phyloP scores from a whole-genome alignment of 2,888 invertebrate species.

The Gortyna flavago region DNA sequence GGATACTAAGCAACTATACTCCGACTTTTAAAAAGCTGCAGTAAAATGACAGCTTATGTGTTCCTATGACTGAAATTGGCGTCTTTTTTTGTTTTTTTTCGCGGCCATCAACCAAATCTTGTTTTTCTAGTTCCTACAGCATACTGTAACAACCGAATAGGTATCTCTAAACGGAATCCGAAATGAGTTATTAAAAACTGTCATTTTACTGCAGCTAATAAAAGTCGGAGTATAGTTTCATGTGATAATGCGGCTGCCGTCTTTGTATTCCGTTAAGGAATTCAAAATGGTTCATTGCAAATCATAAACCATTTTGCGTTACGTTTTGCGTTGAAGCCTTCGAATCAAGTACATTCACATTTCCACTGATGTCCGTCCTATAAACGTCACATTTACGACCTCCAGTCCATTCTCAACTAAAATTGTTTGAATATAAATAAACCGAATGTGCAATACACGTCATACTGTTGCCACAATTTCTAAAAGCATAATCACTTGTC shows the following conservation, averaged over 20 bases:
- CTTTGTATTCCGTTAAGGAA: neutral
- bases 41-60: too few species aligned
- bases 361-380: constrained; percentile 15
- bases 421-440: constrained; percentile 66
- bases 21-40: too few species aligned
- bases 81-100: too few species aligned
- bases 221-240: too few species aligned
- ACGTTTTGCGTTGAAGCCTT: constrained; percentile 5
- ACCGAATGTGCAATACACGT: constrained; percentile 64
- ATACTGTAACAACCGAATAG: too few species aligned
- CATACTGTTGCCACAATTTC: constrained; percentile 67
- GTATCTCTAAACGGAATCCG: too few species aligned
- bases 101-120: too few species aligned
- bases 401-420: constrained; percentile 30
- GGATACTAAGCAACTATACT: neutral
- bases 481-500: constrained; percentile 82
- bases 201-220: too few species aligned
- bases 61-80: too few species aligned
- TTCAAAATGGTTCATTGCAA: neutral
- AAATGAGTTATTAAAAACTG: too few species aligned
- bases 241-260: neutral
- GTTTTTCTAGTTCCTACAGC: too few species aligned
- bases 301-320: neutral
- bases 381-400: constrained; percentile 29
- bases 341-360: constrained; percentile 12